Evolutionary conservation across 2,113 vertebrate genomes (phyloP).

Genomic region (Noturus placidus): DNA sequence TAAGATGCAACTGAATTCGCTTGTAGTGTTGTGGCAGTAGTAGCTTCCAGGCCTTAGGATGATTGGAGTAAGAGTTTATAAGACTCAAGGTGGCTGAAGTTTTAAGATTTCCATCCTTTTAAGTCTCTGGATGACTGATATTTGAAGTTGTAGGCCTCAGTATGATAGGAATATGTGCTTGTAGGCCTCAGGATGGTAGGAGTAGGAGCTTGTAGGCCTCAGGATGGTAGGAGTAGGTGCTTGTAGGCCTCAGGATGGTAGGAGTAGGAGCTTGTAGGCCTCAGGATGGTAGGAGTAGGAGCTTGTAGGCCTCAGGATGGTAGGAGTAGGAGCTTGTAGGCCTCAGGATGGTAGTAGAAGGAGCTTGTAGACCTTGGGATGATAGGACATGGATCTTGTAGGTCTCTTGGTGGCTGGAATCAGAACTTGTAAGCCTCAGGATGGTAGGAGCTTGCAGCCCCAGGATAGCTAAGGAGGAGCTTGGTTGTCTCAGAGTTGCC

Average conservation of each 20-base stretch:
- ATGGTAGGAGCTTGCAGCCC: neutral
- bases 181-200: neutral
- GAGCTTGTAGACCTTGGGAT: neutral
- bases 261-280: neutral
- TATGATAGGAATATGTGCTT: neutral
- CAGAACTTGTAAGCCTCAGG: neutral
- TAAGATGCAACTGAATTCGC: neutral
- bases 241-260: neutral
- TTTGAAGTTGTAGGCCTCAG: neutral
- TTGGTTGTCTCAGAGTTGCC: neutral
- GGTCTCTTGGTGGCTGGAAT: neutral
- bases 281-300: neutral
- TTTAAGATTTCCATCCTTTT: no score
- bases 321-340: neutral
- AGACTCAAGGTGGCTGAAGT: neutral
- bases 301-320: neutral
- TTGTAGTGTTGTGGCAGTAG: neutral
- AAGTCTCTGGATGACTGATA: neutral
- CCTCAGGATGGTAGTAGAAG: neutral
- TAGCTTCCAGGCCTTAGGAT: neutral
- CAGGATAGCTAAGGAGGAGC: neutral
- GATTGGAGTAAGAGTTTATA: neutral
- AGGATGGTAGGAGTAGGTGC: no score
- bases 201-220: neutral
- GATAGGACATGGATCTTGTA: neutral